A percentile compares a stretch with the other conserved stretches of the same genome.
phyloP scores from a whole-genome alignment of 1,140 invertebrate genomes.

The Drosophila kurseongensis region DNA sequence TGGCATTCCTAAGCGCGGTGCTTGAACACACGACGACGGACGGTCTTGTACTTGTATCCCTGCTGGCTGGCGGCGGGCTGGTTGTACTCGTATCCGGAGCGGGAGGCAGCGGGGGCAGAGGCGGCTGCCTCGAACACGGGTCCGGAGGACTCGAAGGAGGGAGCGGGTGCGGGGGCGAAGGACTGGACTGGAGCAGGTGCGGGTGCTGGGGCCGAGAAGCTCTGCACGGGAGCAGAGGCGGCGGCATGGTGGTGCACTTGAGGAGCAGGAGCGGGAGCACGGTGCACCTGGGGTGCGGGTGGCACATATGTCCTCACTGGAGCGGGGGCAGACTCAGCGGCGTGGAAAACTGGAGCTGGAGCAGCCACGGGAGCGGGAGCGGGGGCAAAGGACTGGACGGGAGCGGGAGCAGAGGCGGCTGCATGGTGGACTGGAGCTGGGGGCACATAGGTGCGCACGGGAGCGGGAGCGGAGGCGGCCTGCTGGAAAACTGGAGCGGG shows the following conservation, averaged over 20 bases:
- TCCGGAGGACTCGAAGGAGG: constrained; percentile 38
- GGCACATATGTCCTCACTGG: constrained; percentile 39
- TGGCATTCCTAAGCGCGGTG: constrained; percentile 59
- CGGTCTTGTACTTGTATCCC: constrained; percentile 66
- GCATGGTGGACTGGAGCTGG: constrained; percentile 30
- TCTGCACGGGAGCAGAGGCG: constrained; percentile 32
- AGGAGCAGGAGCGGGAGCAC: constrained; percentile 44
- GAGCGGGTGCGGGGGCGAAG: constrained; percentile 51
- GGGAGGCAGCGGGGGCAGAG: constrained; percentile 40
- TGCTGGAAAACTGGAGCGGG: constrained; percentile 21
- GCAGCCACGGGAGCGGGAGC: constrained; percentile 38
- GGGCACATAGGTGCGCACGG: constrained; percentile 9
- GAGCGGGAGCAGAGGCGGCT: constrained; percentile 29
- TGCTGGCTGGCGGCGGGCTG: constrained; percentile 51
- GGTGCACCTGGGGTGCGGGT: constrained; percentile 43
- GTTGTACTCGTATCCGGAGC: constrained; percentile 56
- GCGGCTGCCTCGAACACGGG: constrained; percentile 55
- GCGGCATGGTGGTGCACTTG: constrained; percentile 22
- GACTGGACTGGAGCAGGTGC: constrained; percentile 43
- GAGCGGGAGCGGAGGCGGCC: constrained; percentile 33
- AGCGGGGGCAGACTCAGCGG: constrained; percentile 45
- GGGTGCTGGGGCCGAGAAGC: constrained; percentile 39
- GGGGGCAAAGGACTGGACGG: constrained; percentile 35
- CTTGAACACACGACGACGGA: constrained; percentile 70
- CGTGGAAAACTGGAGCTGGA: constrained; percentile 48